Conservation (phyloP, 2,113 vertebrate species). For the Neogale vison region DNA sequence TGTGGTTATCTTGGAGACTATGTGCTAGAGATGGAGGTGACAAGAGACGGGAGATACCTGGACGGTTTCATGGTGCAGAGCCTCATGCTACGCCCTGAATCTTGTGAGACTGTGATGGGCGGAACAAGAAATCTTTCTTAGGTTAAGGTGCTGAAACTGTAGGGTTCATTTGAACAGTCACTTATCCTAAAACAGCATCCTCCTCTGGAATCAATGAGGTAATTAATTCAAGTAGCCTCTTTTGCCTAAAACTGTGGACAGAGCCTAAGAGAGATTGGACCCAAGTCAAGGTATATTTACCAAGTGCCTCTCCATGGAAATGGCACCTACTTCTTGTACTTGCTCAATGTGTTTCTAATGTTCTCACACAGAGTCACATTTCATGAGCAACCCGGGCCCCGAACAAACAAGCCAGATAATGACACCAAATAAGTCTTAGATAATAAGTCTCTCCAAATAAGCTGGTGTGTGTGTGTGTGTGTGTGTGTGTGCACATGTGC, state of each 20-base stretch:
- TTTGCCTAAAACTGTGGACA: background rate
- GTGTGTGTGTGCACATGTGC: rapidly evolving
- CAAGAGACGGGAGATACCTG: background rate
- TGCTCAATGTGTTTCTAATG: background rate
- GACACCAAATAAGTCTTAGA: background rate
- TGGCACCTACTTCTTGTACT: background rate
- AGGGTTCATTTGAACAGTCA: background rate
- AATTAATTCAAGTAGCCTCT: conserved; percentile 19
- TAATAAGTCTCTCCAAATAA: background rate
- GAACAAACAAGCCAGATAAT: background rate
- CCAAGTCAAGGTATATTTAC: background rate
- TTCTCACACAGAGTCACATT: background rate
- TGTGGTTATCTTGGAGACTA: background rate
- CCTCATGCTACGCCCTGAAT: background rate
- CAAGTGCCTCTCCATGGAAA: background rate
- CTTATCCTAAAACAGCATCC: background rate
- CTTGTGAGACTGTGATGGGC: background rate
- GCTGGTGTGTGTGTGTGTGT: background rate
- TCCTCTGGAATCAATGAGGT: background rate
- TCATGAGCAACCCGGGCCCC: background rate
- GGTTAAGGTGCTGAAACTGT: background rate
- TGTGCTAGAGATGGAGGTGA: background rate
- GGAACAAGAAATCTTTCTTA: background rate
- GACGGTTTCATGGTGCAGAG: background rate
- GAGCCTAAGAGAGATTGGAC: background rate